Evolutionary conservation across 2,888 invertebrate species (phyloP), one percentile per base, ranked within the genome.

Genomic region (Lochmaea crataegi): DNA sequence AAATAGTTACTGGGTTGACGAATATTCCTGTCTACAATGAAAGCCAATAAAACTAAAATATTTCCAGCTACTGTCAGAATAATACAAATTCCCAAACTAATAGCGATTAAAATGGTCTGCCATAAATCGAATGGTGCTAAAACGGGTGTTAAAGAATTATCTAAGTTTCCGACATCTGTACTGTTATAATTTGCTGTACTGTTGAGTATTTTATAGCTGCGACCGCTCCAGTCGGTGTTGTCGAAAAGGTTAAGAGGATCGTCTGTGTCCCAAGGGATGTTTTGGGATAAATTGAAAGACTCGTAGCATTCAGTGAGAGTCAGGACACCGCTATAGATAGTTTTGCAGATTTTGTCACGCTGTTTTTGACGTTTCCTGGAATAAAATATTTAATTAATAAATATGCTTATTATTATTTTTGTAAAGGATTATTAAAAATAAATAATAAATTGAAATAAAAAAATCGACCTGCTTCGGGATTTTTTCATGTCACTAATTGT

Each of bases 1-100:
- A 99, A 99, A 89, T 99, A 99, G 89, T 99, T 99, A 87, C 98
- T 98, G 41, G 99, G 99, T 85, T 99, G 98, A 71, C 99, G 89
- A 82, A 96, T 96, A 78, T 94, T 94, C 74, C 97, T 89, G 87
- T 98, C 98, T 58, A 98, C 95, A 76, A 97, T 93, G 87, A 99
- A 99, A 61, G 98, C 97, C 80, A 98, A 88, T 69, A 99, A 90
- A 71, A 99, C 98, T 77, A 99, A 90, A 69, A 98, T 95, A 86
- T 99, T 99, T 69, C 99, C 99, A 76, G 94, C 93, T 75, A 98
- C 94, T 0, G 98, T 98, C 78, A 98, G 89, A 60, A 98, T 89
- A 81, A 97, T 97, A 85, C 97, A 96, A 77, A 96, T 89, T 41
- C 94, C 93, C 77, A 98, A 90, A 83, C 95, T 93, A 64, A 96